Percentiles rank a stretch among this genome's conserved stretches.
These are phyloP conservation scores for Sinotaia quadrata DNA, from an alignment of 2,888 invertebrate species.

Conservation along the genomic window DNA sequence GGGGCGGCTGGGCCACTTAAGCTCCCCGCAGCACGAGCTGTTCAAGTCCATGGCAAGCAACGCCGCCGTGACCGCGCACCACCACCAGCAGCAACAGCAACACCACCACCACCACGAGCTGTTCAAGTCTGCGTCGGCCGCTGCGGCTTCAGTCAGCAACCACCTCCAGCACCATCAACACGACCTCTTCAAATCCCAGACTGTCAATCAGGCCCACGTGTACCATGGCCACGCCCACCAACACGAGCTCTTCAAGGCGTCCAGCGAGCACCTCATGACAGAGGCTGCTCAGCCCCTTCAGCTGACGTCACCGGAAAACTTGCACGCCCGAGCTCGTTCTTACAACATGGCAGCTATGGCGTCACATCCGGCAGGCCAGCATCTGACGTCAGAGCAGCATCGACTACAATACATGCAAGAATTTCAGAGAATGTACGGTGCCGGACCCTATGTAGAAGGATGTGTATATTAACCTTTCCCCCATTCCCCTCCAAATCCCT, in stretches of 20 bases:
- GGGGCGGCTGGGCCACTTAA: constrained; percentile 4
- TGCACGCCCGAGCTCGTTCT: constrained; percentile 14
- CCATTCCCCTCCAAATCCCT: not conserved
- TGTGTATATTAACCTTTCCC: constrained; percentile 53
- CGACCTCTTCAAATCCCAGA: constrained; percentile 38
- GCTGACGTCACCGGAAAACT: constrained; percentile 25
- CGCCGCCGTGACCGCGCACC: constrained; percentile 29
- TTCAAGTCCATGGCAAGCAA: constrained; percentile 41
- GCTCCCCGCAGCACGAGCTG: constrained; percentile 22
- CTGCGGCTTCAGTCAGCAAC: constrained; percentile 31
- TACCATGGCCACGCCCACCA: constrained; percentile 34
- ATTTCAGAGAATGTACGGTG: constrained; percentile 61
- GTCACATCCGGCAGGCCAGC: constrained; percentile 26
- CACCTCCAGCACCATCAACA: constrained; percentile 25
- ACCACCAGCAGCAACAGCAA: constrained; percentile 17
- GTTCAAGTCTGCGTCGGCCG: constrained; percentile 26
- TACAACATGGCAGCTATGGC: constrained; percentile 33
- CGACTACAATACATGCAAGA: constrained; percentile 62
- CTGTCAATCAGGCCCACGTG: constrained; percentile 33
- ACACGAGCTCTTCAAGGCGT: constrained; percentile 26
- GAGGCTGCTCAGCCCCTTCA: constrained; percentile 29
- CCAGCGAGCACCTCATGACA: constrained; percentile 15
- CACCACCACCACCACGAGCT: constrained; percentile 23
- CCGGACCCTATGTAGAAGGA: constrained; percentile 62
- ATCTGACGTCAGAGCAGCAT: constrained; percentile 47